Conservation (phyloP, 64 coral and sea anemone genomes). For the Stylophora pistillata region DNA sequence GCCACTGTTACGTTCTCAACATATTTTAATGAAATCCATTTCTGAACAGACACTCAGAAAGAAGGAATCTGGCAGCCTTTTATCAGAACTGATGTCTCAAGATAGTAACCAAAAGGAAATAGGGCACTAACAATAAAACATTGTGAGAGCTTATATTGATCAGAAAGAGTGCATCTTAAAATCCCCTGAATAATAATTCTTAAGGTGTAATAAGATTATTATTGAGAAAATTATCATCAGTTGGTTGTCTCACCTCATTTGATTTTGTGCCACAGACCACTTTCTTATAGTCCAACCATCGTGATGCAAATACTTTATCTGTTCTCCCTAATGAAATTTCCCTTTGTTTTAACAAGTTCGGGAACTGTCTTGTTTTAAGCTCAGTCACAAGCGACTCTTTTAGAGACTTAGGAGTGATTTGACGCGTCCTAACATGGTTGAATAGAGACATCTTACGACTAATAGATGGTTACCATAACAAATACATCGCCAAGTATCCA, state of each 20-base stretch:
- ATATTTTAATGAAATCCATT: too few species aligned
- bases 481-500: neutral
- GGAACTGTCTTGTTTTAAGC: conserved; percentile 42
- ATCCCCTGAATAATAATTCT: too few species aligned
- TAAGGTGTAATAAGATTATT: neutral
- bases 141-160: too few species aligned
- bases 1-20: too few species aligned
- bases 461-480: neutral
- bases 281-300: conserved; percentile 70
- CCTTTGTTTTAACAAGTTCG: conserved; percentile 36
- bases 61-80: too few species aligned
- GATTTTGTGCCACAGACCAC: conserved; percentile 81
- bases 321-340: conserved; percentile 50
- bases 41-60: too few species aligned
- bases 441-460: conserved; percentile 47
- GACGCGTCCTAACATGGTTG: conserved; percentile 37
- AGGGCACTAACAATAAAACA: too few species aligned
- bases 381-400: conserved; percentile 29
- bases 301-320: conserved; percentile 84
- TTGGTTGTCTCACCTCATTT: conserved; percentile 56
- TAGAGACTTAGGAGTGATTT: neutral
- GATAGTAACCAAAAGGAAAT: too few species aligned
- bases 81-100: too few species aligned
- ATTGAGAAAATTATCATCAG: neutral
- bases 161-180: too few species aligned